A percentile compares a stretch with the other conserved stretches of the same genome.
Conservation (phyloP, 2,888 invertebrate genomes). For the Pegoplata infirma region DNA sequence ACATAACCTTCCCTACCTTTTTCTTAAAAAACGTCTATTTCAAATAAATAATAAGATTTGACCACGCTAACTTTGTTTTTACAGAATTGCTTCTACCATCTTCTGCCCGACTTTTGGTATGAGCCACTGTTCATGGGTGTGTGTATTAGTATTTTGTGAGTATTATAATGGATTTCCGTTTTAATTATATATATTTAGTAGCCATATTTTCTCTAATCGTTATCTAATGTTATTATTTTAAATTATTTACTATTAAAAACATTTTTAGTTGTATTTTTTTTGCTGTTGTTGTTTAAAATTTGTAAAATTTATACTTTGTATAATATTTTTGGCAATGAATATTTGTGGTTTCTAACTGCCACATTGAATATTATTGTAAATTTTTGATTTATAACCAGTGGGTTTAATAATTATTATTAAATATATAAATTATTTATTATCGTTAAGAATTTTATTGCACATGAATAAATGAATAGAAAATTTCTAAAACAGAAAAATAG, state of each 20-base stretch:
- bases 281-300: too few species aligned
- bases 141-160: not conserved
- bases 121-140: too few species aligned
- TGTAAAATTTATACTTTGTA: constrained; percentile 6
- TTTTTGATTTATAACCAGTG: constrained; percentile 5
- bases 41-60: too few species aligned
- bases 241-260: constrained; percentile 46
- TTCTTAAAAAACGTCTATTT: too few species aligned
- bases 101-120: not conserved
- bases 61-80: too few species aligned
- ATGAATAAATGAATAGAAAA: constrained; percentile 17
- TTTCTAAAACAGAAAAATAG: too few species aligned
- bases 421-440: not conserved
- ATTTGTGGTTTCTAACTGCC: constrained; percentile 32
- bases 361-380: not conserved
- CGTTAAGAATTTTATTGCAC: constrained; percentile 4
- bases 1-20: too few species aligned
- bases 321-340: constrained; percentile 41
- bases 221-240: constrained; percentile 43
- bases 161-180: constrained; percentile 39
- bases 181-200: constrained; percentile 38
- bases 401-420: constrained; percentile 11
- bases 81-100: too few species aligned
- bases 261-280: not conserved
- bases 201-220: constrained; percentile 40